Conservation (phyloP, 2,797 vertebrate species). For the Rhodeus uyekii region DNA sequence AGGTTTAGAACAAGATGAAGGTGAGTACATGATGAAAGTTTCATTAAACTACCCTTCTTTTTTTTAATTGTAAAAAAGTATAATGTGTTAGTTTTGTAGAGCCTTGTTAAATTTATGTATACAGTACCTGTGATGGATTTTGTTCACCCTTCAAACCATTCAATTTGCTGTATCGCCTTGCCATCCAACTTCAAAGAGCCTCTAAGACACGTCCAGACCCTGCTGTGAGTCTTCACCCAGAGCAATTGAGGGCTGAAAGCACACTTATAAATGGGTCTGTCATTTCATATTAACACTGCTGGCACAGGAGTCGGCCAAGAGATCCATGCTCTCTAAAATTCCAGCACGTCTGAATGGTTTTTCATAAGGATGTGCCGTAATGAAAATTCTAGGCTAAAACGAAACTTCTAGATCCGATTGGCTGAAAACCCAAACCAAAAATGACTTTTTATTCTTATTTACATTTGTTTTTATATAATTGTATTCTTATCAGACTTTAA, state of each 20-base stretch:
- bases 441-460: too few relatives aligned
- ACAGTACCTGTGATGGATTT: background rate
- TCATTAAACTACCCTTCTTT: too few relatives aligned
- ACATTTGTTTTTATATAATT: too few relatives aligned
- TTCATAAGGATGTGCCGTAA: too few relatives aligned
- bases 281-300: constrained; percentile 22
- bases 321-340: constrained; percentile 12
- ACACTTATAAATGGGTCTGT: constrained; percentile 24
- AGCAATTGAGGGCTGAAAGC: constrained; percentile 21
- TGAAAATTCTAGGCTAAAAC: too few relatives aligned
- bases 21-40: background rate
- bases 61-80: too few relatives aligned
- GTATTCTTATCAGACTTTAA: too few relatives aligned
- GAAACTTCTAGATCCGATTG: too few relatives aligned
- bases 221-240: constrained; percentile 37
- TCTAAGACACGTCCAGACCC: constrained; percentile 22
- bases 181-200: constrained; percentile 31
- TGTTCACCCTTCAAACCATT: constrained; percentile 29
- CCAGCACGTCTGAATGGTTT: background rate
- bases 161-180: constrained; percentile 17
- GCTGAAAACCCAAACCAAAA: too few relatives aligned
- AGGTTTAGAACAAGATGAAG: background rate
- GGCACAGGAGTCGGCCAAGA: constrained; percentile 6
- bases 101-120: background rate
- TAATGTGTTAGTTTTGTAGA: background rate